These are phyloP conservation scores for Notechis scutatus DNA, from an alignment of 2,113 vertebrate genomes.

Conservation along the genomic window DNA sequence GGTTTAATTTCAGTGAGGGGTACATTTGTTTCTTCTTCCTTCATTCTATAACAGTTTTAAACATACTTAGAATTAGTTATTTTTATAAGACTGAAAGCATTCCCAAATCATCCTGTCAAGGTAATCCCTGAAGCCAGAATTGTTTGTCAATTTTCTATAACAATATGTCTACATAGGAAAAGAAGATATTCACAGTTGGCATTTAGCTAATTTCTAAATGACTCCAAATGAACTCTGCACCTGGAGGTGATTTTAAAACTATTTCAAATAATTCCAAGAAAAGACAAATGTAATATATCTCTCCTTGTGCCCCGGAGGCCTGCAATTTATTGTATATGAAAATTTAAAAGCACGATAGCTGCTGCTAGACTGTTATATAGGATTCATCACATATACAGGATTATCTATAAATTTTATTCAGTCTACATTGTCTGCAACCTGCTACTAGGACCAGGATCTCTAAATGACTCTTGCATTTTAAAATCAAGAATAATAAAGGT, in stretches of 20 bases:
- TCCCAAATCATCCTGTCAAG: background rate
- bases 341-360: background rate
- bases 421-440: background rate
- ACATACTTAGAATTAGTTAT: background rate
- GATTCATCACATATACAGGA: too few species aligned
- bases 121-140: background rate
- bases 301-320: background rate
- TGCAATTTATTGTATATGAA: background rate
- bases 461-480: background rate
- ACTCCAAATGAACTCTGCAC: background rate
- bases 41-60: background rate
- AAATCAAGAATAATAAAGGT: background rate
- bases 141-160: background rate
- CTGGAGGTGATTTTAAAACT: background rate
- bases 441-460: background rate
- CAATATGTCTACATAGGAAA: background rate
- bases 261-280: background rate
- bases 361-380: background rate
- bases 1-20: background rate
- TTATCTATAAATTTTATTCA: background rate
- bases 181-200: background rate
- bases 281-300: background rate
- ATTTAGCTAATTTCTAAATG: background rate
- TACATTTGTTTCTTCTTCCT: background rate
- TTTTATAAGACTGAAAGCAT: background rate